A percentile compares a stretch with the other conserved stretches of the same genome.
Evolutionary conservation across 1,140 invertebrate species (phyloP).

Genomic region (Listronotus oregonensis): DNA sequence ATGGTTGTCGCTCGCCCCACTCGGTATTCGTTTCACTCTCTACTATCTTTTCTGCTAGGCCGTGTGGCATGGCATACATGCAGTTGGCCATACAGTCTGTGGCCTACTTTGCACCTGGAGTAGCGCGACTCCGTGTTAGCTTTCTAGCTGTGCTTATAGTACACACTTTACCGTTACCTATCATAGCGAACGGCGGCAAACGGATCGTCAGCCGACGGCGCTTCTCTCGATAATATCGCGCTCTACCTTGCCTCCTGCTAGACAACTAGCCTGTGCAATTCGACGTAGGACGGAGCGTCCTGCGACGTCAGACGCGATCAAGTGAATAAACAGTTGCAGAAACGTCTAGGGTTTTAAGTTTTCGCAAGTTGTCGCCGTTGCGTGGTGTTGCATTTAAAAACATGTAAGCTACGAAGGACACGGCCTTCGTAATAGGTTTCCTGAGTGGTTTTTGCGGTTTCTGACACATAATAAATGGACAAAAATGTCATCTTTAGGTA

Average conservation of each 20-base stretch:
- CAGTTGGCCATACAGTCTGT: conserved; percentile 42
- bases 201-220: no score
- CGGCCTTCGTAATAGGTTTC: conserved; percentile 4
- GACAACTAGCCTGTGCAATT: conserved; percentile 2
- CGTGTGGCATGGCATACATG: conserved; percentile 15
- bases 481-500: conserved; percentile 38
- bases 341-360: conserved; percentile 16
- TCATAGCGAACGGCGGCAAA: conserved; percentile 33
- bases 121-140: conserved; percentile 22
- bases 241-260: conserved; percentile 5
- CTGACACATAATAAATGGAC: conserved; percentile 26
- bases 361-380: conserved; percentile 16
- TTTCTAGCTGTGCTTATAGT: conserved; percentile 54
- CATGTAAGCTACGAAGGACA: conserved; percentile 5
- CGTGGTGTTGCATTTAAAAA: conserved; percentile 5
- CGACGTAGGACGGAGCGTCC: conserved; percentile 21
- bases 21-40: conserved; percentile 36
- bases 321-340: conserved; percentile 5
- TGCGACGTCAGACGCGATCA: not conserved
- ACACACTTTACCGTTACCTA: conserved; percentile 54
- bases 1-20: conserved; percentile 41
- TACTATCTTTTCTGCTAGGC: conserved; percentile 27
- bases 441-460: conserved; percentile 6
- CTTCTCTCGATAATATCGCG: not conserved
- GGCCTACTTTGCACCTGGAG: conserved; percentile 55